These are phyloP conservation scores for Coccyzus lansbergi DNA, from an alignment of 2,797 vertebrate genomes.

Conservation along the genomic window DNA sequence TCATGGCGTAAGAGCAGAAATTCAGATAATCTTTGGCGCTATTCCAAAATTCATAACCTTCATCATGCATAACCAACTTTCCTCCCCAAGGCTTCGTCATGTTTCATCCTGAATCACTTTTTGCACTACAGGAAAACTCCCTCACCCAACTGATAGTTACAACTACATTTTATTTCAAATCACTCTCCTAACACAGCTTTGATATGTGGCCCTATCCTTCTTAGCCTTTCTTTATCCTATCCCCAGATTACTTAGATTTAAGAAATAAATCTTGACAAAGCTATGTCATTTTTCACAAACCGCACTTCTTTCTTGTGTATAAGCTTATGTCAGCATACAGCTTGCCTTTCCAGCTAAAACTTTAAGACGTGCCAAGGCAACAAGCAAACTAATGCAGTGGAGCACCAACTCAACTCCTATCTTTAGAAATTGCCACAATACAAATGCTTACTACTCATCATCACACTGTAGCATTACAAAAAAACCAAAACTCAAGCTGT, in stretches of 20 bases:
- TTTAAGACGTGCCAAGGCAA: background rate
- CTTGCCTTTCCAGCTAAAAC: background rate
- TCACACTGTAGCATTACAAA: background rate
- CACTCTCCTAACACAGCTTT: fast-evolving
- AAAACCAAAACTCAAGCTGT: background rate
- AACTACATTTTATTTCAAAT: background rate
- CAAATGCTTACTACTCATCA: background rate
- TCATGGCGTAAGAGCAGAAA: background rate
- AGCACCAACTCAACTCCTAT: fast-evolving
- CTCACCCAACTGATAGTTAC: background rate
- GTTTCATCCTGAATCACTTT: background rate
- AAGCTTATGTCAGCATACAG: background rate
- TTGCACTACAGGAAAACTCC: background rate
- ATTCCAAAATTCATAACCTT: background rate
- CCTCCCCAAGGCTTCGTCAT: background rate
- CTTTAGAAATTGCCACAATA: background rate
- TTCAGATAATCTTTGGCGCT: background rate
- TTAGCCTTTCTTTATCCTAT: background rate
- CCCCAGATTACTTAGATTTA: background rate
- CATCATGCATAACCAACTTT: background rate
- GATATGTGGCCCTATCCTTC: fast-evolving
- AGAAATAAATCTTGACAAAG: background rate
- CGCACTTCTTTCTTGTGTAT: background rate
- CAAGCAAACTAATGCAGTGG: background rate
- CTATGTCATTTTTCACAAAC: background rate